A percentile compares a stretch with the other conserved stretches of the same genome.
Conservation (phyloP, 2,113 vertebrate genomes). For the Daphoenositta chrysoptera region DNA sequence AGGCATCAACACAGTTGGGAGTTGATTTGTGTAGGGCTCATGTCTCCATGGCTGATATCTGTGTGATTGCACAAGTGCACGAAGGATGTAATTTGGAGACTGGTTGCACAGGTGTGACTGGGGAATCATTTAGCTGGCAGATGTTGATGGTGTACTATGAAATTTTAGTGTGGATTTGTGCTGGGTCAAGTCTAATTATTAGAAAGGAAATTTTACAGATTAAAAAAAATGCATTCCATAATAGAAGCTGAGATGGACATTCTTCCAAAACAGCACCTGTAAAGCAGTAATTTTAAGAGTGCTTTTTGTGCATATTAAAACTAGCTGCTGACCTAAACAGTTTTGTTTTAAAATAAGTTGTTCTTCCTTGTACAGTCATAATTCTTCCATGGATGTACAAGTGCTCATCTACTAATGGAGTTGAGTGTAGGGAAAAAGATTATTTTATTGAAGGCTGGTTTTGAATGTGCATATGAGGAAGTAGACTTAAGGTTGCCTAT, state of each 20-base stretch:
- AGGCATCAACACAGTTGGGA: not conserved
- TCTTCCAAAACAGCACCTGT: not conserved
- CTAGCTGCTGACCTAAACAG: not conserved
- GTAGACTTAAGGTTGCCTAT: not conserved
- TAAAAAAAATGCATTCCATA: not conserved
- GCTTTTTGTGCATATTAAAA: not conserved
- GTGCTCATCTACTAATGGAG: not conserved
- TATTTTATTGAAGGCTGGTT: not conserved
- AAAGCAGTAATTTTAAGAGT: not conserved
- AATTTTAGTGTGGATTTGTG: not conserved
- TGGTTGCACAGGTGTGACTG: constrained; percentile 42
- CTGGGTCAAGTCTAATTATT: not conserved
- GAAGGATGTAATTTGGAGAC: constrained; percentile 27
- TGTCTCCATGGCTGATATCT: not conserved
- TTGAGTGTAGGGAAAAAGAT: not conserved
- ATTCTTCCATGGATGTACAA: not conserved
- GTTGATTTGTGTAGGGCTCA: not conserved
- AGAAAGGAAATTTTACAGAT: not conserved
- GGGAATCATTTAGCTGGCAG: constrained; percentile 21
- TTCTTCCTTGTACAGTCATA: not conserved
- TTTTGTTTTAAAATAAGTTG: not conserved
- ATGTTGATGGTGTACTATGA: not conserved
- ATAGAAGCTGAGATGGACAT: not conserved
- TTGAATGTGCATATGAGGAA: not conserved
- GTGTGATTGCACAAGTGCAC: not conserved